Conservation (phyloP, 2,888 invertebrate species). For the Oscheius sp. region DNA sequence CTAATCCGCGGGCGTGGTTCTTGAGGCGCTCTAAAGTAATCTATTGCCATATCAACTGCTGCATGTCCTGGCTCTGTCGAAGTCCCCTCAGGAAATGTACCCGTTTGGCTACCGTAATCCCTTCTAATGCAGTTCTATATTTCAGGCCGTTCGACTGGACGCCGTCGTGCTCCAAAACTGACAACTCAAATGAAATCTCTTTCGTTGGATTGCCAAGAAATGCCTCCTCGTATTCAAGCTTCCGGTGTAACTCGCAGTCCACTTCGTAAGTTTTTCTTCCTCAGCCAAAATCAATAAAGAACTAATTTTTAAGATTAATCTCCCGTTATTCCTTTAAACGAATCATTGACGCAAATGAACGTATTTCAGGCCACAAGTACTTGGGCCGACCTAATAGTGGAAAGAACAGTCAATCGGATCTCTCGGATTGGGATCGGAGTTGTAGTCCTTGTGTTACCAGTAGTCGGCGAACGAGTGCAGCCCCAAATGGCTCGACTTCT, state of each 20-base stretch:
- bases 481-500: slow-evolving; percentile 38
- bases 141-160: slow-evolving; percentile 47
- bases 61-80: slow-evolving; percentile 17
- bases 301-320: neutral
- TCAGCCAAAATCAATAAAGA: neutral
- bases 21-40: neutral
- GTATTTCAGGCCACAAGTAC: slow-evolving; percentile 14
- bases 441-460: slow-evolving; percentile 47
- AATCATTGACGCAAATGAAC: neutral
- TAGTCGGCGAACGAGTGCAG: slow-evolving; percentile 46
- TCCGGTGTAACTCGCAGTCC: slow-evolving; percentile 38
- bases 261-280: slow-evolving; percentile 33
- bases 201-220: slow-evolving; percentile 68
- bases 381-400: slow-evolving; percentile 23
- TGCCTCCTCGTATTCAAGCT: slow-evolving; percentile 58
- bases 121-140: neutral
- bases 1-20: slow-evolving; percentile 24
- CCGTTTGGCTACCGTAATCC: neutral
- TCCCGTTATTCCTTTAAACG: neutral
- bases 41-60: neutral
- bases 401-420: slow-evolving; percentile 57
- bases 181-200: slow-evolving; percentile 69
- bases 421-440: slow-evolving; percentile 59
- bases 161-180: slow-evolving; percentile 66
- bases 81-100: slow-evolving; percentile 21